These are phyloP conservation scores for Pseudomugil tenellus DNA, from an alignment of 2,797 vertebrate species.

Conservation along the genomic window DNA sequence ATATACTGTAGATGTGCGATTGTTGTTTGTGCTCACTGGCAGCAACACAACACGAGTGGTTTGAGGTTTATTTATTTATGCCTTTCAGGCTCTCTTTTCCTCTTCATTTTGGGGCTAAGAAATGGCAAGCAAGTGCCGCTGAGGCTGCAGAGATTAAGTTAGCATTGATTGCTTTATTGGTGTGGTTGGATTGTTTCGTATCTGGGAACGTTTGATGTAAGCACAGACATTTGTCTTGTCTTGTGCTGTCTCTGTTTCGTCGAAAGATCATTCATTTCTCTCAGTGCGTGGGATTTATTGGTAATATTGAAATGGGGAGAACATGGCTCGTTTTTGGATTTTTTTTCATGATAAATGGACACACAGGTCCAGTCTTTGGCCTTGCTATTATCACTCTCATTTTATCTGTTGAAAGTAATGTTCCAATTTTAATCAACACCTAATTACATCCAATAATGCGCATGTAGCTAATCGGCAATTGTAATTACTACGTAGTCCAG, in stretches of 20 bases:
- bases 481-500: slow-evolving; percentile 67
- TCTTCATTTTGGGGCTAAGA: slow-evolving; percentile 78
- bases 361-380: slow-evolving; percentile 35
- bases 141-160: slow-evolving; percentile 76
- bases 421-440: slow-evolving; percentile 75
- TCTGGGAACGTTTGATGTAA: slow-evolving; percentile 74
- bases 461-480: slow-evolving; percentile 71
- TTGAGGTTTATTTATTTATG: slow-evolving; percentile 81
- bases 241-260: slow-evolving; percentile 62
- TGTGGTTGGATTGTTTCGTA: slow-evolving; percentile 78
- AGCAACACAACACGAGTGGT: slow-evolving; percentile 66
- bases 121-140: slow-evolving; percentile 71
- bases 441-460: slow-evolving; percentile 77
- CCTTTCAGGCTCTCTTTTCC: slow-evolving; percentile 75
- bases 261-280: slow-evolving; percentile 75
- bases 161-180: slow-evolving; percentile 83
- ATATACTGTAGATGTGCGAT: slow-evolving; percentile 53
- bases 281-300: slow-evolving; percentile 67
- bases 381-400: slow-evolving; percentile 54
- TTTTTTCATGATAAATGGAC: slow-evolving; percentile 38
- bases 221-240: slow-evolving; percentile 81
- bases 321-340: slow-evolving; percentile 24
- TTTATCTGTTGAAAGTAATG: slow-evolving; percentile 53
- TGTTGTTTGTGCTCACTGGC: slow-evolving; percentile 53
- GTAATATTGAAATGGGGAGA: slow-evolving; percentile 36